Percentiles rank a stretch among this genome's conserved stretches.
Conservation (phyloP, 92 coral and sea anemone species). For the Bergia sp. region DNA sequence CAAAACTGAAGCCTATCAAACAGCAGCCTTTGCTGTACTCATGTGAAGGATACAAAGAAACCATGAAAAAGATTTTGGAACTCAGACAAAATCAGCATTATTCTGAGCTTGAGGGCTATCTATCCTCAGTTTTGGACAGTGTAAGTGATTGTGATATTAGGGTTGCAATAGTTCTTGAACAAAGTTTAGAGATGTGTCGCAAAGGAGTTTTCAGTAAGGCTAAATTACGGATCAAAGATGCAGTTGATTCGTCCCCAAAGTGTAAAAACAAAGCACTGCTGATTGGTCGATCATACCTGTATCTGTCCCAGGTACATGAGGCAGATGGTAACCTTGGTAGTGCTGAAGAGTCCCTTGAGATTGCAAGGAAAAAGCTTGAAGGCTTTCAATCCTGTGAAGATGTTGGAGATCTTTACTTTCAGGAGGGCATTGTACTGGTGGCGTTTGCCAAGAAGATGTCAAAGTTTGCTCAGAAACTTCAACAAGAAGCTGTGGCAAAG, state of each 20-base stretch:
- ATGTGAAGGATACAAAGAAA: slow-evolving; percentile 68
- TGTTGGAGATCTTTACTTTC: slow-evolving; percentile 82
- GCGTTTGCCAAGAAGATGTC: slow-evolving; percentile 84
- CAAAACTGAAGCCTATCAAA: slow-evolving; percentile 34
- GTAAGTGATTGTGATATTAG: slow-evolving; percentile 69
- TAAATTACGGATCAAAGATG: slow-evolving; percentile 81
- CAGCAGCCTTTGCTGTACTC: slow-evolving; percentile 67
- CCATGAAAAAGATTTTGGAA: slow-evolving; percentile 64
- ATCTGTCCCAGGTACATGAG: slow-evolving; percentile 83
- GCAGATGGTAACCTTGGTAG: slow-evolving; percentile 83
- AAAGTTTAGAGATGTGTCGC: slow-evolving; percentile 78
- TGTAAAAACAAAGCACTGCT: slow-evolving; percentile 84
- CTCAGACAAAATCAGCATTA: slow-evolving; percentile 64
- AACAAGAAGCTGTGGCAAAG: slow-evolving; percentile 80
- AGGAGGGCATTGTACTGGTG: slow-evolving; percentile 81
- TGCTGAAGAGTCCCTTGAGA: slow-evolving; percentile 90
- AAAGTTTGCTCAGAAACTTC: slow-evolving; percentile 66
- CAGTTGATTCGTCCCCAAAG: slow-evolving; percentile 73
- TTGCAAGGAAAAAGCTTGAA: slow-evolving; percentile 84
- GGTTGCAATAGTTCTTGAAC: slow-evolving; percentile 81
- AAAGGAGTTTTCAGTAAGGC: slow-evolving; percentile 73
- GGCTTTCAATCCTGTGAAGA: slow-evolving; percentile 82
- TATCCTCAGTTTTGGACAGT: slow-evolving; percentile 61
- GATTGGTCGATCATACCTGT: slow-evolving; percentile 83
- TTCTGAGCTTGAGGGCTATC: slow-evolving; percentile 68